Evolutionary conservation across 2,797 vertebrate species (phyloP).

Genomic region (Lithobates pipiens): DNA sequence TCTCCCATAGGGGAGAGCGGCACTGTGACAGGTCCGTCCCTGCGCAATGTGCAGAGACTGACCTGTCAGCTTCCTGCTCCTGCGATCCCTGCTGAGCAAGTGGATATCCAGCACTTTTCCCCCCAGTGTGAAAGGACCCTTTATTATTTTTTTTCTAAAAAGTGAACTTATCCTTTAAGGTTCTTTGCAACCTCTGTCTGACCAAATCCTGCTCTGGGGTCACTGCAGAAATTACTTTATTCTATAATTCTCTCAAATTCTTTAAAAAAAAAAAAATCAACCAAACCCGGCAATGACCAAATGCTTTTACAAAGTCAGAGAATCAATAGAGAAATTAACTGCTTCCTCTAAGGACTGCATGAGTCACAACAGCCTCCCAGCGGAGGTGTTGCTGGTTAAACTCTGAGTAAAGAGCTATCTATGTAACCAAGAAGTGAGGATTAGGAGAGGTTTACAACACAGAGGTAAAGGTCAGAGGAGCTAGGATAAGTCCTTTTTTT

Average conservation of each 20-base stretch:
- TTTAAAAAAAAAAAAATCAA: slow-evolving; percentile 5
- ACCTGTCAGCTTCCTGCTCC: no score
- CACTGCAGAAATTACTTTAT: slow-evolving; percentile 70
- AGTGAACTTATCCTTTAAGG: no score
- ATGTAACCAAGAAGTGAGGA: slow-evolving; percentile 11
- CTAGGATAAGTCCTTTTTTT: not conserved
- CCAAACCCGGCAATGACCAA: slow-evolving; percentile 14
- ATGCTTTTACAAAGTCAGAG: not conserved
- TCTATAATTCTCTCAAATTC: slow-evolving; percentile 69
- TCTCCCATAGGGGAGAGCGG: no score
- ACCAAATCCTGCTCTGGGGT: slow-evolving; percentile 73
- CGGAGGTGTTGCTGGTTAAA: not conserved
- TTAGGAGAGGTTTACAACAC: slow-evolving; percentile 40
- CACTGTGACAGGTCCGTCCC: no score
- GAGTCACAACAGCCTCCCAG: not conserved
- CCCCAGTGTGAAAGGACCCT: no score
- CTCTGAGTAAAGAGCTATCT: not conserved
- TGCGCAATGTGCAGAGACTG: no score
- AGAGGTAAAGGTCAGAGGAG: slow-evolving; percentile 20
- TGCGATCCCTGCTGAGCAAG: no score
- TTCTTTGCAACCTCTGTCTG: slow-evolving; percentile 75
- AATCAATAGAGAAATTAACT: not conserved
- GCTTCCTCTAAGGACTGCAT: not conserved
- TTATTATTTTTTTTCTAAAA: no score
- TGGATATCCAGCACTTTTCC: no score